Evolutionary conservation across 1,140 invertebrate species (phyloP).

Genomic region (Leucophenga varia): DNA sequence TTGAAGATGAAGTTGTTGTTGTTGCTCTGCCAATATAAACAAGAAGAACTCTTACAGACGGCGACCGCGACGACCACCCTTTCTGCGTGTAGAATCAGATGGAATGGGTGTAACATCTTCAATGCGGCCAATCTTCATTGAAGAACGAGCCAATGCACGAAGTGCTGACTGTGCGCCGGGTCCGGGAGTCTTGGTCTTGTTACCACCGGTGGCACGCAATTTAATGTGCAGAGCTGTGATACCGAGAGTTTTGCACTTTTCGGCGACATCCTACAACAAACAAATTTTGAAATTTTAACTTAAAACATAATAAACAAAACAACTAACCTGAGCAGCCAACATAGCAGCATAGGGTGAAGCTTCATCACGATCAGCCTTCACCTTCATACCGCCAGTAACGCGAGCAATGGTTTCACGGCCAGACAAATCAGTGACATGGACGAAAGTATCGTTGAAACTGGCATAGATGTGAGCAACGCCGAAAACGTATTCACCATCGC

Average conservation of each 20-base stretch:
- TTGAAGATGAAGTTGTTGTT: too few species aligned
- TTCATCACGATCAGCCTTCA: constrained; percentile 99
- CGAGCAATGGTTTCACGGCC: constrained; percentile 98
- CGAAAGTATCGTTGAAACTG: constrained; percentile 99
- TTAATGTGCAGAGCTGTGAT: constrained; percentile 99
- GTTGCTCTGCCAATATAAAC: too few species aligned
- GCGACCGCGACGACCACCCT: constrained; percentile 98
- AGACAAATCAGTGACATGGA: constrained; percentile 98
- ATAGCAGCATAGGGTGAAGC: constrained; percentile 99
- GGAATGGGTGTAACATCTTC: constrained; percentile 99
- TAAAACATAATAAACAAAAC: not conserved
- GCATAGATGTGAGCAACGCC: constrained; percentile 99
- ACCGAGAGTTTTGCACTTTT: constrained; percentile 95
- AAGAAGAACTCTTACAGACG: constrained; percentile 86
- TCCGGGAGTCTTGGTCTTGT: constrained; percentile 96
- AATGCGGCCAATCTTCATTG: constrained; percentile 99
- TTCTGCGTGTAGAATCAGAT: constrained; percentile 97
- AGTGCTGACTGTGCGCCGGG: constrained; percentile 98
- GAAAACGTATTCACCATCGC: constrained; percentile 97
- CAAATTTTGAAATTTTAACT: constrained; percentile 3
- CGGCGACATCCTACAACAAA: constrained; percentile 87
- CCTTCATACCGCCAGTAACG: constrained; percentile 99
- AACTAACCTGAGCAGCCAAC: constrained; percentile 94
- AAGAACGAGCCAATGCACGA: constrained; percentile 94
- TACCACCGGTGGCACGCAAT: constrained; percentile 96